A percentile compares a stretch with the other conserved stretches of the same genome.
These are phyloP conservation scores for Xestia rhomboidea DNA, from an alignment of 2,888 invertebrate species.

Conservation along the genomic window DNA sequence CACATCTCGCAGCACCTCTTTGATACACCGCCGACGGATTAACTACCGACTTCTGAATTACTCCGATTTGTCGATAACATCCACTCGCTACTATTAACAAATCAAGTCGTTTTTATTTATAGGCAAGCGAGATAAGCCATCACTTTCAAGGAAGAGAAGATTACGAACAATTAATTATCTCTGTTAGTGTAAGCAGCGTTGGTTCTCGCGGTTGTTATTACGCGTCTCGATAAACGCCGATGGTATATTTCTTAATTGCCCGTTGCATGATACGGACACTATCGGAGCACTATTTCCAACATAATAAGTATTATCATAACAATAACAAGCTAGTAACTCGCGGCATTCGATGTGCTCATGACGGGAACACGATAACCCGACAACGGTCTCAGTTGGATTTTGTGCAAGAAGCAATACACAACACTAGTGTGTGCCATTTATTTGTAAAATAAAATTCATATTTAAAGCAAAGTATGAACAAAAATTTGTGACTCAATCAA, in stretches of 20 bases:
- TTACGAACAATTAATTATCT: constrained; percentile 71
- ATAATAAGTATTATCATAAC: constrained; percentile 90
- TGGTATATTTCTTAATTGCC: constrained; percentile 88
- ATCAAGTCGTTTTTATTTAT: constrained; percentile 58
- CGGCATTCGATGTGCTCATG: constrained; percentile 81
- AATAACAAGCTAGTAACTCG: constrained; percentile 87
- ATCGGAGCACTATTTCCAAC: constrained; percentile 88
- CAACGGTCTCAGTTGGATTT: constrained; percentile 74
- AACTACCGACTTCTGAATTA: constrained; percentile 70
- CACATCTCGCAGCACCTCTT: constrained; percentile 74
- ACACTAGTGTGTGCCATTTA: constrained; percentile 39
- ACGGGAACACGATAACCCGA: constrained; percentile 76
- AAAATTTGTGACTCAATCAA: constrained; percentile 22
- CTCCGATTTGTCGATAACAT: constrained; percentile 67
- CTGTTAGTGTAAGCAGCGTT: constrained; percentile 67
- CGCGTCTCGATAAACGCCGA: constrained; percentile 77
- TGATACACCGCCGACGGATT: constrained; percentile 78
- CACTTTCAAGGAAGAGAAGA: constrained; percentile 78
- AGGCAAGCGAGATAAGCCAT: constrained; percentile 57
- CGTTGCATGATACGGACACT: constrained; percentile 87
- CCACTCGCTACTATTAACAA: constrained; percentile 49
- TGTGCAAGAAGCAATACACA: constrained; percentile 66
- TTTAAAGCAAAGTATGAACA: constrained; percentile 11
- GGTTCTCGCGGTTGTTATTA: constrained; percentile 76
- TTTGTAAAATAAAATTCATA: constrained; percentile 10